Percentiles rank a stretch among this genome's conserved stretches.
phyloP scores from a whole-genome alignment of 1,140 invertebrate genomes.

The Micrasema minimum region DNA sequence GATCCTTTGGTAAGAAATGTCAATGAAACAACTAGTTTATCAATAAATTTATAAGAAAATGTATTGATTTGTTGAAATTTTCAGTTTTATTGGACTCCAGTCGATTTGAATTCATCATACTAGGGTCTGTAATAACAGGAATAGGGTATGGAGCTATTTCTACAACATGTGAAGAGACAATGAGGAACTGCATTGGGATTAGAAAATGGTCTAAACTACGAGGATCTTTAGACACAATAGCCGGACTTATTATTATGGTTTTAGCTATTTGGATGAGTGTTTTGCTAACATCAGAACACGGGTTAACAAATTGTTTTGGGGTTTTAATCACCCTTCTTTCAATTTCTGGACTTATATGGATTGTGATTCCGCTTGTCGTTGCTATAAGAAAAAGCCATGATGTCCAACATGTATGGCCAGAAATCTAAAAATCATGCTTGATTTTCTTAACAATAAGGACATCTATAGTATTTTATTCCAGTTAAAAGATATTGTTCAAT shows the following conservation, averaged over 20 bases:
- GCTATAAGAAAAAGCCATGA: constrained; percentile 22
- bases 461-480: too few relatives aligned
- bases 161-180: constrained; percentile 36
- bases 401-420: constrained; percentile 17
- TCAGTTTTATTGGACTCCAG: constrained; percentile 46
- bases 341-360: constrained; percentile 27
- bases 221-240: constrained; percentile 39
- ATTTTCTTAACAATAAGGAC: too few relatives aligned
- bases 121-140: constrained; percentile 39
- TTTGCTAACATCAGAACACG: constrained; percentile 24
- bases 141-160: constrained; percentile 48
- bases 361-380: constrained; percentile 25
- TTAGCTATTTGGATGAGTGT: constrained; percentile 36
- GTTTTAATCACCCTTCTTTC: constrained; percentile 32
- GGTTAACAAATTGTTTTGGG: constrained; percentile 40
- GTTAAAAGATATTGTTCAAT: too few relatives aligned
- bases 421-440: too few relatives aligned
- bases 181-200: constrained; percentile 47
- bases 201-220: constrained; percentile 48
- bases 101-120: constrained; percentile 18
- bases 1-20: constrained; percentile 60
- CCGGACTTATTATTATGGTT: constrained; percentile 39
- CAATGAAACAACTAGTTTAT: background rate
- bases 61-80: constrained; percentile 23
- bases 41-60: background rate